phyloP scores from a whole-genome alignment of 2,888 invertebrate genomes.

The Xestia ashworthii region DNA sequence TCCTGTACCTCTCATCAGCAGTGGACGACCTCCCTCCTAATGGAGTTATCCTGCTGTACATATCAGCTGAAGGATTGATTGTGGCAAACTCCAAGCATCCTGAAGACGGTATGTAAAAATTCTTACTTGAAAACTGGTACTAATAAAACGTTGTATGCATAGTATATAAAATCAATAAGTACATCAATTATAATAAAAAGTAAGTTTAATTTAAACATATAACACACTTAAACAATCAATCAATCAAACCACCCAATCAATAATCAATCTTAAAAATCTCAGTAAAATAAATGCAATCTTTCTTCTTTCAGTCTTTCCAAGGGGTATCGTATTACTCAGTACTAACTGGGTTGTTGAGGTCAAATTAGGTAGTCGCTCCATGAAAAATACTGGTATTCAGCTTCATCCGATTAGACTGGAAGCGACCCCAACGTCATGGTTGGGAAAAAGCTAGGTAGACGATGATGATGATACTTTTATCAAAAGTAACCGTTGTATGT shows the following conservation, averaged over 20 bases:
- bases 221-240: not conserved
- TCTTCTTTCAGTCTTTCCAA: too few relatives aligned
- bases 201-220: not conserved
- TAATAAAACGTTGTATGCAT: not conserved
- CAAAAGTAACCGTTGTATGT: not conserved
- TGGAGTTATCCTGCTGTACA: constrained; percentile 97
- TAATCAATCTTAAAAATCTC: too few relatives aligned
- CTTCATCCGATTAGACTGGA: too few relatives aligned
- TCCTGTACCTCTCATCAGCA: constrained; percentile 97
- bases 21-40: constrained; percentile 98
- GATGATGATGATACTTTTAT: not conserved
- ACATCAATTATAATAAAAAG: not conserved
- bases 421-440: too few relatives aligned
- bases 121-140: not conserved
- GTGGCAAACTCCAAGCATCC: constrained; percentile 94
- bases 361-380: too few relatives aligned
- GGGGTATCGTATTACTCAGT: too few relatives aligned
- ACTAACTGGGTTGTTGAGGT: too few relatives aligned
- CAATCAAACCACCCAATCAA: too few relatives aligned
- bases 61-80: constrained; percentile 98
- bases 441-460: too few relatives aligned
- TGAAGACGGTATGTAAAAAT: constrained; percentile 94
- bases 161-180: not conserved
- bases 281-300: too few relatives aligned
- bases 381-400: too few relatives aligned